Base-by-base conservation (phyloP, 1,140 invertebrate species). In the Scaptomyza montana region DNA sequence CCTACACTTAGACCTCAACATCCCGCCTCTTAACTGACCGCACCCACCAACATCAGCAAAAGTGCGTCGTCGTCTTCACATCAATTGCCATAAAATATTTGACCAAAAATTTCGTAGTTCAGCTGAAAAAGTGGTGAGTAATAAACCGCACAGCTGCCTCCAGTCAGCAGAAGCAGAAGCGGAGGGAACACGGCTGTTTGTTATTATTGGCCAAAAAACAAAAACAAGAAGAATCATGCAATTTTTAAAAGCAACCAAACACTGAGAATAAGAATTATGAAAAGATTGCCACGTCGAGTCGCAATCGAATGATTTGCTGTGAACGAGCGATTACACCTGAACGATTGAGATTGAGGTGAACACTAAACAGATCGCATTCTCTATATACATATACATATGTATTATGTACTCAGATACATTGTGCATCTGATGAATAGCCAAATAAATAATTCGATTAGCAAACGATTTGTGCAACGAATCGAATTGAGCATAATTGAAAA, bases 51-150 rank as follows among this genome's bases (percentile, higher is more conserved):
- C 21, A 25, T 0, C 21, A 25, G 3, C 30, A 46, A 67, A 78
- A 78, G 74, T 81, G 64, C 82, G 62, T 77, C 69, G 73, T 66
- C 68, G 70, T 78, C 63, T 73, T 62, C 78, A 71, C 78, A 86
- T 86, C 81, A 87, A 78, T 87, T 87, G 82, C 75, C 81, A 66
- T 78, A 87, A 86, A 78, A 81, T 86, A 81, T 81, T 86, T 67
- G 55, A 53, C 78, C 33, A 64, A 77, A 73, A 77, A 68, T 55
- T 63, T 86, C 51, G 33, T 77, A 74, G 71, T 50, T 67, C 59
- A 65, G n/a, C 16, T 19, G n/a, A 49, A 77, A 57, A 56, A 59
- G 50, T 50, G 51, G 71, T 66, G 55, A 12, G 75, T 61, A 73
- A 67, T 84, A 67, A 76, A 76, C 67, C 65, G 63, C 70, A 80